Percentiles rank a stretch among this genome's conserved stretches.
phyloP scores from a whole-genome alignment of 2,113 vertebrate genomes.

The Hylia prasina region DNA sequence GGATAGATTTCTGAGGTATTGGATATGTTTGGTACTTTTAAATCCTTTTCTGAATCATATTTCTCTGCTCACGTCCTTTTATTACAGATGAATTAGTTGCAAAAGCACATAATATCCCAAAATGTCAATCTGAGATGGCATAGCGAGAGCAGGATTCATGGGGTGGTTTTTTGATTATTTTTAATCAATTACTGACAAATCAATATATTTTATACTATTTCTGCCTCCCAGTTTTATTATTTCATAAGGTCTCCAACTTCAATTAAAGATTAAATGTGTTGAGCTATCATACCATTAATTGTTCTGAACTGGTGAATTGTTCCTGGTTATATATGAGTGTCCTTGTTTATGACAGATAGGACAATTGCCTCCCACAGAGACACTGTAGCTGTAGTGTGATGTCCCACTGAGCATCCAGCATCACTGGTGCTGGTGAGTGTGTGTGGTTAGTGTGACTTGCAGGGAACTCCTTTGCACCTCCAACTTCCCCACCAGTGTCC shows the following conservation, averaged over 20 bases:
- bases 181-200: conserved; percentile 55
- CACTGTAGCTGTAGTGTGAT: neutral
- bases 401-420: neutral
- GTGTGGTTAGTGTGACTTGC: neutral
- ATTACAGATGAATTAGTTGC: conserved; percentile 13
- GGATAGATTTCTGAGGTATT: neutral
- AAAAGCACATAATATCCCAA: conserved; percentile 43
- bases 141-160: conserved; percentile 46
- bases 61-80: neutral
- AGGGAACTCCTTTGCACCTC: neutral
- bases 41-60: neutral
- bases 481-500: neutral
- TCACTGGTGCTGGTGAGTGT: neutral
- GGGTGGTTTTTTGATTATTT: neutral
- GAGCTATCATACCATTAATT: conserved; percentile 19
- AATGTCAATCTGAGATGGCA: conserved; percentile 44
- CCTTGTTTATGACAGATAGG: neutral
- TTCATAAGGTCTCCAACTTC: neutral
- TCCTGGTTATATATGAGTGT: neutral
- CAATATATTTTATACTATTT: conserved; percentile 41
- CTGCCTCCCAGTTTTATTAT: conserved; percentile 3
- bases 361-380: neutral
- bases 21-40: neutral
- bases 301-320: neutral
- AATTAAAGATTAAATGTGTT: neutral